Conservation (phyloP, 2,888 invertebrate species). For the Monopis laevigella region DNA sequence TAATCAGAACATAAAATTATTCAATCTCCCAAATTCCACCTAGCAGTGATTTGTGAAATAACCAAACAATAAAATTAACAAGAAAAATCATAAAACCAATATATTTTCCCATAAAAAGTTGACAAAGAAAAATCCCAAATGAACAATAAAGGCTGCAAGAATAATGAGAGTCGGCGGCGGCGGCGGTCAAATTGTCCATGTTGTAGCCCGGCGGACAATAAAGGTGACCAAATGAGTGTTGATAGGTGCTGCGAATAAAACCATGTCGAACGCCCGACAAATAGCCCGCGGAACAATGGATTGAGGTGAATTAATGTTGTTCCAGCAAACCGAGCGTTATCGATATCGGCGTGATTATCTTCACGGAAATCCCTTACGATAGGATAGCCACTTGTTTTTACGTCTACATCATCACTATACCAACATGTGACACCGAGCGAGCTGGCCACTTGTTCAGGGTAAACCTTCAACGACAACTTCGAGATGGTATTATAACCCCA, state of each 20-base stretch:
- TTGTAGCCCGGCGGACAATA: slow-evolving; percentile 13
- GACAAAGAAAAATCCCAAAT: slow-evolving; percentile 1
- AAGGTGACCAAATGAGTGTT: slow-evolving; percentile 26
- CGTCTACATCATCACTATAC: too few species aligned
- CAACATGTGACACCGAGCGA: too few species aligned
- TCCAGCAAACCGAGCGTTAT: not conserved
- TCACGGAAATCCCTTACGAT: not conserved
- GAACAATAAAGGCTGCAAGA: slow-evolving; percentile 15
- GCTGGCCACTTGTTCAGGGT: too few species aligned
- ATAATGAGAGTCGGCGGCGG: slow-evolving; percentile 14
- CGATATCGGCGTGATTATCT: not conserved
- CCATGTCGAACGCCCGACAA: slow-evolving; percentile 26
- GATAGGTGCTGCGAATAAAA: slow-evolving; percentile 26
- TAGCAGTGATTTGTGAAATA: too few species aligned
- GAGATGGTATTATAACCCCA: too few species aligned
- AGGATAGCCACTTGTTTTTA: not conserved
- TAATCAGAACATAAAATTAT: too few species aligned
- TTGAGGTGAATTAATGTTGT: not conserved
- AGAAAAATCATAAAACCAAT: too few species aligned
- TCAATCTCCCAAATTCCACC: too few species aligned
- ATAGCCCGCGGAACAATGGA: slow-evolving; percentile 26
- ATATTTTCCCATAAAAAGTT: too few species aligned
- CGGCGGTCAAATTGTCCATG: slow-evolving; percentile 13
- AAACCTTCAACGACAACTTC: too few species aligned
- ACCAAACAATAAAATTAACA: too few species aligned